Evolutionary conservation across 2,888 invertebrate species (phyloP).

Genomic region (Mylabris sibirica): DNA sequence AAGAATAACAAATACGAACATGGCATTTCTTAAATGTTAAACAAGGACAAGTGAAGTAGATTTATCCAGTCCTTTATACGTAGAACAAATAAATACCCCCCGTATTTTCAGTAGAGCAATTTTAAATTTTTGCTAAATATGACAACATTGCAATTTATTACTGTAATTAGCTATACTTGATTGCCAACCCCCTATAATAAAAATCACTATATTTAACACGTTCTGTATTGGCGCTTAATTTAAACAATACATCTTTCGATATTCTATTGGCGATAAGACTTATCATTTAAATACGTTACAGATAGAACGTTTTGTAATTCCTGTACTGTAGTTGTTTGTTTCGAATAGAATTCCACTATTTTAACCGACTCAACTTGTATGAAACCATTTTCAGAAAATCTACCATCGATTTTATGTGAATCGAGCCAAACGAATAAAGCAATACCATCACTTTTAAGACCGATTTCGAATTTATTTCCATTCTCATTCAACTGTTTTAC

Average conservation of each 20-base stretch:
- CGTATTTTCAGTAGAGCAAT: too few species aligned
- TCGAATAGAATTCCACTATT: constrained; percentile 47
- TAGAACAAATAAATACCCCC: too few species aligned
- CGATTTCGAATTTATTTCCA: constrained; percentile 52
- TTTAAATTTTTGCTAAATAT: too few species aligned
- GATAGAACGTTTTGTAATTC: constrained; percentile 46
- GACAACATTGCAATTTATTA: too few species aligned
- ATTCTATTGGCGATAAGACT: constrained; percentile 13
- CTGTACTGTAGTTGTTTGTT: constrained; percentile 37
- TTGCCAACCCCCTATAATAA: too few species aligned
- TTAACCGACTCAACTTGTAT: constrained; percentile 46
- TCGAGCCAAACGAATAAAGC: constrained; percentile 78
- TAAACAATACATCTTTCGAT: not conserved
- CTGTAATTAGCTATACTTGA: too few species aligned
- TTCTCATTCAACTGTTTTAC: constrained; percentile 38
- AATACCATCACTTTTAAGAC: constrained; percentile 63
- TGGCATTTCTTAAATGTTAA: too few species aligned
- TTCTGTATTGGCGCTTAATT: not conserved
- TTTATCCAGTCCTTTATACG: too few species aligned
- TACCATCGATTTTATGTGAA: constrained; percentile 64
- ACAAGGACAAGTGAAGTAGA: too few species aligned
- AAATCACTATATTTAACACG: too few species aligned
- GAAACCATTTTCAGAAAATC: constrained; percentile 82
- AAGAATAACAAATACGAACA: too few species aligned
- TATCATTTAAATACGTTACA: constrained; percentile 49